Conservation (phyloP, 2,113 vertebrate genomes). For the Hyperopisus bebe region DNA sequence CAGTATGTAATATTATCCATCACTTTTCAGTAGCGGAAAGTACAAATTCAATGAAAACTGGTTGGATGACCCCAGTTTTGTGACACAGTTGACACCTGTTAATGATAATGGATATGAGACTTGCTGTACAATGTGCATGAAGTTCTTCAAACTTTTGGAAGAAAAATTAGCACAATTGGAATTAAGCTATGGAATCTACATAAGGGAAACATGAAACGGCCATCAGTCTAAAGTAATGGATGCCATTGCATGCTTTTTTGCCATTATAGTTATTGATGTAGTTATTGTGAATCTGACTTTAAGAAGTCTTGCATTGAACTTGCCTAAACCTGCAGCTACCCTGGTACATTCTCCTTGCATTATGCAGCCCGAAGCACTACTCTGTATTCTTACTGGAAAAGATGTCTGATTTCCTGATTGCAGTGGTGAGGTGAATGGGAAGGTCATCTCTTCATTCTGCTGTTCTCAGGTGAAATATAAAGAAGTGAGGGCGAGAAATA, state of each 20-base stretch:
- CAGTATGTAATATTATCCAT: not conserved
- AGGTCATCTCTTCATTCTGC: not conserved
- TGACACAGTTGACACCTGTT: not conserved
- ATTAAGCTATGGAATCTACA: not conserved
- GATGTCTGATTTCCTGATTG: not conserved
- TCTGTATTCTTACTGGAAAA: not conserved
- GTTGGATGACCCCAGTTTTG: not conserved
- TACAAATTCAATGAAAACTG: not conserved
- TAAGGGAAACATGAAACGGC: not conserved
- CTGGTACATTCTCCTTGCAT: not conserved
- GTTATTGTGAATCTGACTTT: not conserved
- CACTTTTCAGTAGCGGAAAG: not conserved
- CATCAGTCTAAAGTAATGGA: not conserved
- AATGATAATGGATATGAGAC: not conserved
- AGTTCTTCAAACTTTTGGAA: not conserved
- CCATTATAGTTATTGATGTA: too few species aligned
- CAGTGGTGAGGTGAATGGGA: not conserved
- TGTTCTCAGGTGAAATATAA: slow-evolving; percentile 58
- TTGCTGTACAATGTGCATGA: not conserved
- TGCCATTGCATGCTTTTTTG: not conserved
- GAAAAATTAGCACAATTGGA: not conserved
- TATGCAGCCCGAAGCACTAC: not conserved
- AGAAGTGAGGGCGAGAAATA: slow-evolving; percentile 67
- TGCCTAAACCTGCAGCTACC: not conserved
- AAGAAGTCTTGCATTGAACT: not conserved